These are phyloP conservation scores for Porites rus DNA, from an alignment of 92 coral and sea anemone species.

Conservation along the genomic window DNA sequence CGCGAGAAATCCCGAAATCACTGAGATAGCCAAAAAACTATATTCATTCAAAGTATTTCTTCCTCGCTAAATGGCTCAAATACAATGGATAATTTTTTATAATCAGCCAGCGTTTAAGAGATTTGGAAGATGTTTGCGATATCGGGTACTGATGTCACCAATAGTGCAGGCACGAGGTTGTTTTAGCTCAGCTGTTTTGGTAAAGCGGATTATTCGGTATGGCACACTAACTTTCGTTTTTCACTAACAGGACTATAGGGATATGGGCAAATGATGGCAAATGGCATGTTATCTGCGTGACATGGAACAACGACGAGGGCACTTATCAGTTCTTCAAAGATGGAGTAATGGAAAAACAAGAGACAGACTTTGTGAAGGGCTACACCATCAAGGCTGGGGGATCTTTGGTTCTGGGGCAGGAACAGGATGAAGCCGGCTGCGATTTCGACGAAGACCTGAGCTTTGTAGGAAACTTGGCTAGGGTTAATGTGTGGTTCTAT, in stretches of 20 bases:
- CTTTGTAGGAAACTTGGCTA: slow-evolving; percentile 4
- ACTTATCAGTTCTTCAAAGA: slow-evolving; percentile 4
- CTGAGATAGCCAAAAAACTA: too few relatives aligned
- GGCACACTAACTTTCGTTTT: neutral
- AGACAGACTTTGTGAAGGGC: neutral
- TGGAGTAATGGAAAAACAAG: neutral
- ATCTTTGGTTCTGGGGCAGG: slow-evolving; percentile 4
- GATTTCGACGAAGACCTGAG: neutral
- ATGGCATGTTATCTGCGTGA: slow-evolving; percentile 29
- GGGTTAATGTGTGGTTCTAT: slow-evolving; percentile 6
- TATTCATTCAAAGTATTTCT: too few relatives aligned
- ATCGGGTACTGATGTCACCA: too few relatives aligned
- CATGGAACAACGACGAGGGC: slow-evolving; percentile 20
- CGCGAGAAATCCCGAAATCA: too few relatives aligned
- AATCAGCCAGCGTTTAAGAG: too few relatives aligned
- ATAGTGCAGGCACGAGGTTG: too few relatives aligned
- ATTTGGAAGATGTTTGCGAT: too few relatives aligned
- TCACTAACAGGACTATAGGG: neutral
- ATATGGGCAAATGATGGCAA: slow-evolving; percentile 22
- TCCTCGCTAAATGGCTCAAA: too few relatives aligned
- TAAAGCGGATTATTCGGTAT: too few relatives aligned
- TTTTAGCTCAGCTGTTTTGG: too few relatives aligned
- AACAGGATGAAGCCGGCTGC: slow-evolving; percentile 2
- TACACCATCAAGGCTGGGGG: neutral
- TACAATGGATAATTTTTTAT: too few relatives aligned